phyloP scores from a whole-genome alignment of 2,797 vertebrate species.

The Harpagifer antarcticus region DNA sequence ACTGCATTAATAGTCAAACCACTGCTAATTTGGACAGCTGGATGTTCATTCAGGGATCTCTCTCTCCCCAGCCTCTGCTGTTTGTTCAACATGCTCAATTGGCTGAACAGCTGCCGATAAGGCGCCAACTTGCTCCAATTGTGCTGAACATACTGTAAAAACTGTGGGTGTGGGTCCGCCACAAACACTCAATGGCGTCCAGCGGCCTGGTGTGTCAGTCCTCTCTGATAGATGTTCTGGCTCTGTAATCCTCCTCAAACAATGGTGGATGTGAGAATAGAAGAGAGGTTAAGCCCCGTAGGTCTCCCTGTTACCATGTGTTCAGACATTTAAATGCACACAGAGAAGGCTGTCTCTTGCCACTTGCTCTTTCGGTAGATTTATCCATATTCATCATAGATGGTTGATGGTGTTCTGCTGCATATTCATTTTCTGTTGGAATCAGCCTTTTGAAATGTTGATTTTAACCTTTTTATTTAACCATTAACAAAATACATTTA shows the following conservation, averaged over 20 bases:
- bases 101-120: constrained; percentile 45
- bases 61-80: neutral
- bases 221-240: constrained; percentile 48
- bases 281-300: constrained; percentile 55
- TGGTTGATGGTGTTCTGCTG: constrained; percentile 1
- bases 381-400: constrained; percentile 33
- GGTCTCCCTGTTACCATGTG: constrained; percentile 49
- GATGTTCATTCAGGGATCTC: neutral
- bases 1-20: neutral
- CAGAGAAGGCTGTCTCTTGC: constrained; percentile 14
- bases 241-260: constrained; percentile 72
- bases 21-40: neutral
- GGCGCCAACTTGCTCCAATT: constrained; percentile 47
- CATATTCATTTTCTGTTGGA: constrained; percentile 6
- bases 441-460: neutral
- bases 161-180: constrained; percentile 41
- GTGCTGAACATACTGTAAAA: constrained; percentile 61
- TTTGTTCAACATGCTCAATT: constrained; percentile 22
- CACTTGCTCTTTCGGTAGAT: constrained; percentile 19
- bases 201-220: constrained; percentile 40
- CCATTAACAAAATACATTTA: no score
- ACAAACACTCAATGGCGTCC: constrained; percentile 44
- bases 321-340: constrained; percentile 48
- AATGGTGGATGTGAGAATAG: constrained; percentile 66
- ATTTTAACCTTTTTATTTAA: no score